phyloP scores from a whole-genome alignment of 2,888 invertebrate genomes.

The Alsophila aescularia region DNA sequence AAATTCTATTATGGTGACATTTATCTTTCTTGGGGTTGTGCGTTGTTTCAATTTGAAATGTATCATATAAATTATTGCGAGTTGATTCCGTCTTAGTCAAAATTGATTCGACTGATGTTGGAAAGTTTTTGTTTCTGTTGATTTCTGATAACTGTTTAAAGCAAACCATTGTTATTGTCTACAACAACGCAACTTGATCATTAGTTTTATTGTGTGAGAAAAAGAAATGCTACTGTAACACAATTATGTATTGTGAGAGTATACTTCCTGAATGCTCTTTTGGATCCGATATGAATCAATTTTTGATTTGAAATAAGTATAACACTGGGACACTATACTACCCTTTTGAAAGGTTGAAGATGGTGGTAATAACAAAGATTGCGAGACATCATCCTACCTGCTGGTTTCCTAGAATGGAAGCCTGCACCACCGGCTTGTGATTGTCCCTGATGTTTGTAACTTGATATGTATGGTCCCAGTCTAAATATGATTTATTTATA shows the following conservation, averaged over 20 bases:
- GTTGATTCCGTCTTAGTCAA: conserved; percentile 74
- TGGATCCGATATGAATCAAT: not conserved
- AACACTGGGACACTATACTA: too few species aligned
- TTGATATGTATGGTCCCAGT: too few species aligned
- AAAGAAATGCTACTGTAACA: not conserved
- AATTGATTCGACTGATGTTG: conserved; percentile 65
- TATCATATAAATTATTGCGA: conserved; percentile 53
- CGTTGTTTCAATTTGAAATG: conserved; percentile 64
- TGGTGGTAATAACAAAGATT: too few species aligned
- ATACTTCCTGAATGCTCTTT: not conserved
- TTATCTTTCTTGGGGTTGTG: conserved; percentile 73
- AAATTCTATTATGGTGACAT: conserved; percentile 58
- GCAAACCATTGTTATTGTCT: conserved; percentile 12
- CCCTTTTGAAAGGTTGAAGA: too few species aligned
- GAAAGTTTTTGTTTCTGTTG: conserved; percentile 48
- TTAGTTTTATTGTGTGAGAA: not conserved
- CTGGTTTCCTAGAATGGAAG: too few species aligned
- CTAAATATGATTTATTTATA: conserved; percentile 5
- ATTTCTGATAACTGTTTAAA: conserved; percentile 38
- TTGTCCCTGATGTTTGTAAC: too few species aligned
- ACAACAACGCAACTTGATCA: conserved; percentile 1
- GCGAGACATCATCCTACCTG: too few species aligned
- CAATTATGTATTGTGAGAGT: not conserved
- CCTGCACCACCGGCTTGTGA: too few species aligned
- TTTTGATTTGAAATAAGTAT: not conserved